phyloP scores from a whole-genome alignment of 2,113 vertebrate genomes.

The Pantherophis guttatus region DNA sequence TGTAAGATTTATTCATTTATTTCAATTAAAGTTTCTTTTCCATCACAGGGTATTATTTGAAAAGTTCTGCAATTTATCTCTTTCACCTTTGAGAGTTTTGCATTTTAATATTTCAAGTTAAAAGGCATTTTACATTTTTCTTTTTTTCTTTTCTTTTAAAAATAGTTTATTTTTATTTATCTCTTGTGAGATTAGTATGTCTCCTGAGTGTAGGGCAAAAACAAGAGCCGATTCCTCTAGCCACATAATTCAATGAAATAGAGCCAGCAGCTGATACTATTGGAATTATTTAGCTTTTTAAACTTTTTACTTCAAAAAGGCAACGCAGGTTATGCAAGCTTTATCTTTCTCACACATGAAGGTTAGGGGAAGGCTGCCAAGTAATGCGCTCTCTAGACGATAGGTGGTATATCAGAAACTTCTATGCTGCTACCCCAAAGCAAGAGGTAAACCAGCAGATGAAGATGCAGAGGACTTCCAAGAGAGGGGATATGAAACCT shows the following conservation, averaged over 20 bases:
- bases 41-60: not conserved
- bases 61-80: not conserved
- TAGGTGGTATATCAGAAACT: not conserved
- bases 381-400: not conserved
- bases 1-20: not conserved
- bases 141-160: not conserved
- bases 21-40: not conserved
- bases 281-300: not conserved
- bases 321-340: not conserved
- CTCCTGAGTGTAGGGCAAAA: not conserved
- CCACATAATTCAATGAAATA: not conserved
- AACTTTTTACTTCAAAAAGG: not conserved
- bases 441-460: not conserved
- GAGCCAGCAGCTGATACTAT: not conserved
- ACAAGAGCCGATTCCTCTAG: not conserved
- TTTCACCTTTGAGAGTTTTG: not conserved
- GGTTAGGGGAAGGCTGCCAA: not conserved
- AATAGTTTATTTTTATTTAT: not conserved
- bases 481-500: not conserved
- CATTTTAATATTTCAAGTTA: not conserved
- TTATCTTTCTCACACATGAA: not conserved
- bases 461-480: not conserved
- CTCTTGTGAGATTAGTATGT: not conserved
- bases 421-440: not conserved
- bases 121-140: not conserved